Conservation (phyloP, 2,888 invertebrate species). For the Drosophila borealis region DNA sequence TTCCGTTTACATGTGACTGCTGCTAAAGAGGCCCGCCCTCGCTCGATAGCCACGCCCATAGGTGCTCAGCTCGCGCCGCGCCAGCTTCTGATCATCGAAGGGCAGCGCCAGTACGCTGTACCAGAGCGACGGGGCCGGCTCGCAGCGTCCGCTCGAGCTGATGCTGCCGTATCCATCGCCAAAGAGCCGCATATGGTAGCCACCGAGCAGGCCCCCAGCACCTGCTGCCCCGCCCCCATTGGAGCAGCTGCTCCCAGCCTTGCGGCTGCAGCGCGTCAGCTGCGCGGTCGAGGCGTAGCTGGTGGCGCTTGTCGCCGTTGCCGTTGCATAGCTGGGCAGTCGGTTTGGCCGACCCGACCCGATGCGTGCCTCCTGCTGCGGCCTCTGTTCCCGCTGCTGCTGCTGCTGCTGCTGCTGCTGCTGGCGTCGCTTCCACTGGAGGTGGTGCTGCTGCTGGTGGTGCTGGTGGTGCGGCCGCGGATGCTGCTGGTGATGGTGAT, state of each 20-base stretch:
- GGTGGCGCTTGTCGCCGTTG: constrained; percentile 73
- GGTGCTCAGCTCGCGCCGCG: constrained; percentile 90
- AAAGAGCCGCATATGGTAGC: constrained; percentile 50
- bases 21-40: constrained; percentile 95
- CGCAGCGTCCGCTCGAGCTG: constrained; percentile 66
- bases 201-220: constrained; percentile 14
- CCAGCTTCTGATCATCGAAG: constrained; percentile 96
- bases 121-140: constrained; percentile 91
- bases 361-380: constrained; percentile 15
- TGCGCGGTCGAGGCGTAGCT: constrained; percentile 74
- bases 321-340: constrained; percentile 73
- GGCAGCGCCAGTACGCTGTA: constrained; percentile 96
- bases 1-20: constrained; percentile 86
- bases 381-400: constrained; percentile 21
- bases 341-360: constrained; percentile 23
- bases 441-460: constrained; percentile 26
- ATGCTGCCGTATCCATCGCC: constrained; percentile 62
- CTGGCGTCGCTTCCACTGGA: constrained; percentile 22
- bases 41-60: constrained; percentile 87
- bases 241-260: constrained; percentile 5
- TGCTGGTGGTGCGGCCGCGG: constrained; percentile 17
- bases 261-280: constrained; percentile 54
- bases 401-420: constrained; percentile 27
- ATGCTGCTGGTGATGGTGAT: constrained; percentile 54
- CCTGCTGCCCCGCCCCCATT: constrained; percentile 3